These are phyloP conservation scores for Drosophila falleni DNA, from an alignment of 2,888 invertebrate genomes.

Conservation along the genomic window DNA sequence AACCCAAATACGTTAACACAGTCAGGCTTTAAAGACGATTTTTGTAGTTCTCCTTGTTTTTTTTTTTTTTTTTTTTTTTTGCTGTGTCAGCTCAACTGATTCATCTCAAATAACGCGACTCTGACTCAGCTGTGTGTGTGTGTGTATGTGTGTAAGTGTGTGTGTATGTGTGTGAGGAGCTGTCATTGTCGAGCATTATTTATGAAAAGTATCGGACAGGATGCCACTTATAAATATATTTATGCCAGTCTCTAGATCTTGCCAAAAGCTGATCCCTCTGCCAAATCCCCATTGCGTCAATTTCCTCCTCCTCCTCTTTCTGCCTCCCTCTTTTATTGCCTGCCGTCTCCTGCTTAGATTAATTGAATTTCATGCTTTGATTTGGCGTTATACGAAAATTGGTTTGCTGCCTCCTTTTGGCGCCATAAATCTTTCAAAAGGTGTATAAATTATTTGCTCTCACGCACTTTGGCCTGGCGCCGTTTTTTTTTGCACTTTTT, in stretches of 20 bases:
- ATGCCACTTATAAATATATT: slow-evolving; percentile 64
- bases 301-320: background rate
- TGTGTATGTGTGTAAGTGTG: background rate
- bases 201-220: slow-evolving; percentile 60
- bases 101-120: slow-evolving; percentile 65
- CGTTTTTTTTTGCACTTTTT: slow-evolving; percentile 49
- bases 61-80: slow-evolving; percentile 29
- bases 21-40: slow-evolving; percentile 48
- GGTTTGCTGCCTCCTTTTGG: slow-evolving; percentile 48
- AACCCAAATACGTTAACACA: slow-evolving; percentile 70
- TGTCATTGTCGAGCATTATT: slow-evolving; percentile 54
- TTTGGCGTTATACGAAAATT: slow-evolving; percentile 62
- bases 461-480: slow-evolving; percentile 62
- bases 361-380: slow-evolving; percentile 82
- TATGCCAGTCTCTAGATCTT: slow-evolving; percentile 42
- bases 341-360: slow-evolving; percentile 66
- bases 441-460: slow-evolving; percentile 76
- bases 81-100: slow-evolving; percentile 75
- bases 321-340: background rate
- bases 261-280: slow-evolving; percentile 32
- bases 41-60: slow-evolving; percentile 38
- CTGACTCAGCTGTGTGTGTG: slow-evolving; percentile 56
- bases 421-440: slow-evolving; percentile 77
- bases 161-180: slow-evolving; percentile 23
- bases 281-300: background rate